Conservation (phyloP, 2,888 invertebrate genomes). For the Monopis laevigella region DNA sequence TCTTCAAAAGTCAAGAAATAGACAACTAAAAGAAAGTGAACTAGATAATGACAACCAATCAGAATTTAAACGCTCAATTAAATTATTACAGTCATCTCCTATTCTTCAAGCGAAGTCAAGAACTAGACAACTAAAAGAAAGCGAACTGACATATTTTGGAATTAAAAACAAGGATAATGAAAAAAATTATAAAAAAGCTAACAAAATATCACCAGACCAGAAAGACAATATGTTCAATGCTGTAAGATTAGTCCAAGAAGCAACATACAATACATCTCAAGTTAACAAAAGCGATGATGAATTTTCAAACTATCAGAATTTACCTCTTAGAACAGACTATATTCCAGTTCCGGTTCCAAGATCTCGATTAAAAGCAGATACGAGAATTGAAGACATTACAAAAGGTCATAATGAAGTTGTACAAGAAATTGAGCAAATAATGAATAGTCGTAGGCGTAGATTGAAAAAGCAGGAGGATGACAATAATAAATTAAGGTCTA, state of each 20-base stretch:
- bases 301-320: conserved; percentile 49
- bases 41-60: conserved; percentile 18
- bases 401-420: background rate
- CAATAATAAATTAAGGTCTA: conserved; percentile 32
- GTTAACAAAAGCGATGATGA: conserved; percentile 22
- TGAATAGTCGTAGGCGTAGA: conserved; percentile 29
- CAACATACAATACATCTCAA: conserved; percentile 33
- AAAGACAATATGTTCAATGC: conserved; percentile 42
- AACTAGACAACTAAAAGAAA: conserved; percentile 63
- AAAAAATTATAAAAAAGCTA: background rate
- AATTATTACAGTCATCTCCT: conserved; percentile 32
- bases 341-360: conserved; percentile 45
- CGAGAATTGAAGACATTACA: background rate
- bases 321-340: conserved; percentile 35
- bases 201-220: background rate
- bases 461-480: conserved; percentile 31
- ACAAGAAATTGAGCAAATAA: background rate
- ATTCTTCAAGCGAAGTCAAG: conserved; percentile 30
- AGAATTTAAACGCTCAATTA: conserved; percentile 28
- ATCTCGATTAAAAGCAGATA: conserved; percentile 35
- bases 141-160: conserved; percentile 70
- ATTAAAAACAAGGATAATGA: conserved; percentile 19
- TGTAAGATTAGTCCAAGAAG: conserved; percentile 46
- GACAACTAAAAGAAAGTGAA: conserved; percentile 69
- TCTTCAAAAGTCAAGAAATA: conserved; percentile 35